Conservation (phyloP, 35 echinoderm and acorn worm species). For the Acanthaster planci region DNA sequence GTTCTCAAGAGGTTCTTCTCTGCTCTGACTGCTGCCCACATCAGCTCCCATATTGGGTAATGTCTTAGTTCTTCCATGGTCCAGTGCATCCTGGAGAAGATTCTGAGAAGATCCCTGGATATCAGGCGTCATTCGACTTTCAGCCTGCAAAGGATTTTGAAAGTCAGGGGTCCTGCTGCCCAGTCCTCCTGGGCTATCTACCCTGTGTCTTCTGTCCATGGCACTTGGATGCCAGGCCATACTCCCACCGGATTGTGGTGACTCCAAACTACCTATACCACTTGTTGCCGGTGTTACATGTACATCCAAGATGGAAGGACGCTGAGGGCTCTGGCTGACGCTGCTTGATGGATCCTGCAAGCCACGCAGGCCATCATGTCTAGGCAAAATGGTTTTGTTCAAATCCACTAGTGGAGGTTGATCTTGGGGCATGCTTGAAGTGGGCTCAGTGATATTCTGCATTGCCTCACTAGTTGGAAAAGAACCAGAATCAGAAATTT, state of each 20-base stretch:
- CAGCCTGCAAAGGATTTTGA: neutral
- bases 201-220: neutral
- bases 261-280: neutral
- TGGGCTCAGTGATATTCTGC: neutral
- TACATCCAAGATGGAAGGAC: neutral
- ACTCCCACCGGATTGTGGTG: neutral
- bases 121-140: neutral
- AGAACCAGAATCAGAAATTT: neutral
- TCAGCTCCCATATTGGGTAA: too few species aligned
- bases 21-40: neutral
- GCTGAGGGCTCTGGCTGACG: neutral
- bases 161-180: neutral
- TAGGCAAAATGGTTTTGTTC: constrained; percentile 9
- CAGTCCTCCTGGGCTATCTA: neutral
- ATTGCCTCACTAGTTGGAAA: neutral
- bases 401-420: constrained; percentile 13
- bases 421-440: neutral
- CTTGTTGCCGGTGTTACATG: neutral
- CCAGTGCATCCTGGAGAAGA: neutral
- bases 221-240: neutral
- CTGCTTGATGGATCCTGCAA: neutral
- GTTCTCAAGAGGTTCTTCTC: neutral
- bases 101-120: neutral
- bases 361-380: constrained; percentile 5
- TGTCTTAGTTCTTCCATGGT: neutral